Percentiles rank a stretch among this genome's conserved stretches.
These are phyloP conservation scores for Pachyseris speciosa DNA, from an alignment of 64 coral and sea anemone genomes.

Conservation along the genomic window DNA sequence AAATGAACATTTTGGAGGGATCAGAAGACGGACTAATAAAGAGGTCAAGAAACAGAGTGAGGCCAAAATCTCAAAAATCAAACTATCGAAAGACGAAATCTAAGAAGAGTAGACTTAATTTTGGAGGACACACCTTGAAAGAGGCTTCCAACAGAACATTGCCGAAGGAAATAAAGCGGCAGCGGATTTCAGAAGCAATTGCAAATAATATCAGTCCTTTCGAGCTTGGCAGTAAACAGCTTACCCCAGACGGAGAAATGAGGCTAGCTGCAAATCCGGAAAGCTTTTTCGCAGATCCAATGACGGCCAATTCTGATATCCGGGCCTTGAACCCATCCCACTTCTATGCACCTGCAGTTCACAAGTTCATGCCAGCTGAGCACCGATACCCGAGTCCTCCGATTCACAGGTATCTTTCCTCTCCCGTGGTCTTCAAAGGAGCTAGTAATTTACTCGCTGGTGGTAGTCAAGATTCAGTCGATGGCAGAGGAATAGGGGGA, in stretches of 20 bases:
- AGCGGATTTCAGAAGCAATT: background rate
- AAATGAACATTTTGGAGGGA: background rate
- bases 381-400: constrained; percentile 40
- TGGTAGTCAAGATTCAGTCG: too few relatives aligned
- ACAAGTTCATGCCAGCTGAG: constrained; percentile 25
- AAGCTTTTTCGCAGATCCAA: constrained; percentile 2
- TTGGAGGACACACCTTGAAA: background rate
- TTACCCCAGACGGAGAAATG: background rate
- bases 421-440: constrained; percentile 43
- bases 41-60: constrained; percentile 26
- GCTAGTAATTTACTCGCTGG: background rate
- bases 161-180: background rate
- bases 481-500: background rate
- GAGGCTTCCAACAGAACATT: too few relatives aligned
- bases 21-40: background rate
- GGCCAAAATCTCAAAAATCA: background rate
- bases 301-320: background rate
- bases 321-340: background rate
- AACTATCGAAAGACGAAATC: background rate
- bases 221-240: background rate
- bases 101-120: background rate
- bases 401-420: constrained; percentile 69
- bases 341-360: constrained; percentile 5
- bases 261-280: background rate
- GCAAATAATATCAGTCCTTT: background rate